Percentiles rank a stretch among this genome's conserved stretches.
Conservation (phyloP, 2,113 vertebrate genomes). For the Cheilinus undulatus region DNA sequence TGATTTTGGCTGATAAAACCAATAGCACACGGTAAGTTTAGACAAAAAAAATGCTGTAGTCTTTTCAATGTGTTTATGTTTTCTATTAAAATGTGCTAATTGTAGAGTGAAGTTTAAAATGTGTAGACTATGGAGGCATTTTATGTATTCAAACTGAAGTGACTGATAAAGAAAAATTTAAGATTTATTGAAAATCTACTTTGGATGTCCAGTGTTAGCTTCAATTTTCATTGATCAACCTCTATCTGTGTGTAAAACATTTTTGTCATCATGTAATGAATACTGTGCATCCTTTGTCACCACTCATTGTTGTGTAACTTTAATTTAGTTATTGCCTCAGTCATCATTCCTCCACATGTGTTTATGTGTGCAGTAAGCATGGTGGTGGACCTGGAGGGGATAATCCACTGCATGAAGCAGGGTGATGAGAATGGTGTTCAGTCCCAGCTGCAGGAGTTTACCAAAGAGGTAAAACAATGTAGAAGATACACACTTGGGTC, state of each 20-base stretch:
- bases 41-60: neutral
- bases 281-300: neutral
- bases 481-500: neutral
- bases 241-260: neutral
- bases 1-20: conserved; percentile 4
- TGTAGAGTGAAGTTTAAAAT: neutral
- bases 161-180: no score
- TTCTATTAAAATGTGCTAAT: neutral
- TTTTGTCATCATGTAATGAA: neutral
- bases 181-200: neutral
- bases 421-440: conserved; percentile 78
- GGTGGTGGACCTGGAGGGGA: conserved; percentile 79
- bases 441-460: conserved; percentile 79
- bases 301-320: conserved; percentile 52
- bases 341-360: conserved; percentile 4
- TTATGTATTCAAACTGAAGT: no score
- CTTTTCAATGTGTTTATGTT: neutral
- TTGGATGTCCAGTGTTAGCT: no score
- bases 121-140: no score
- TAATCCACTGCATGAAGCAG: conserved; percentile 82
- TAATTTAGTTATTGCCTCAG: conserved; percentile 54
- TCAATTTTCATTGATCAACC: no score
- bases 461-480: conserved; percentile 75
- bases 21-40: conserved; percentile 44
- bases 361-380: conserved; percentile 49